These are phyloP conservation scores for Leuciscus idus DNA, from an alignment of 2,113 vertebrate genomes.

Conservation along the genomic window DNA sequence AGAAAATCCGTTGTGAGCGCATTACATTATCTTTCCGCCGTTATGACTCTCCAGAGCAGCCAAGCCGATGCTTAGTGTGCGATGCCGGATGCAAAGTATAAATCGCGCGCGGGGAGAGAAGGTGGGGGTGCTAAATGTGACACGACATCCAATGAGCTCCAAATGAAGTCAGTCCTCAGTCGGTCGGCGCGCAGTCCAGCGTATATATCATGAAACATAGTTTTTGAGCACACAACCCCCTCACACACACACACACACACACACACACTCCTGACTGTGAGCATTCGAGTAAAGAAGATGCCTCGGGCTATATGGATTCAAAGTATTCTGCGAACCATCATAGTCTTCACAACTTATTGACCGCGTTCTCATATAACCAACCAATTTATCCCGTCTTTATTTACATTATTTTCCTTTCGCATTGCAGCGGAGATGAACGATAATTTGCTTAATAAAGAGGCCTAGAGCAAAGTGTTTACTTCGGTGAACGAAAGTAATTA, in stretches of 20 bases:
- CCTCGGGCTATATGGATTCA: constrained; percentile 26
- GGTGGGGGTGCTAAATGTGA: background rate
- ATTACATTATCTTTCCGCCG: constrained; percentile 11
- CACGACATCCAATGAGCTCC: background rate
- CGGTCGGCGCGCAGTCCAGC: background rate
- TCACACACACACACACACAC: background rate
- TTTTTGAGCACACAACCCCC: background rate
- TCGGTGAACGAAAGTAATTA: constrained; percentile 54
- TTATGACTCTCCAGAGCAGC: constrained; percentile 39
- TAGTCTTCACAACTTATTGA: constrained; percentile 1
- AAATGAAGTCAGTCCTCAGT: constrained; percentile 3
- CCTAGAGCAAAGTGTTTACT: constrained; percentile 48
- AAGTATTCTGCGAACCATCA: constrained; percentile 22
- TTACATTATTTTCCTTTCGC: constrained; percentile 9
- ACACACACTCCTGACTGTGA: background rate
- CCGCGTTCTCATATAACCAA: constrained; percentile 6
- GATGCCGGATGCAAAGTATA: background rate
- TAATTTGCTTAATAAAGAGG: constrained; percentile 40
- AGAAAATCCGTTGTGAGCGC: constrained; percentile 39
- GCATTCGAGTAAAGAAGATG: constrained; percentile 3
- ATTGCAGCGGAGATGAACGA: constrained; percentile 43
- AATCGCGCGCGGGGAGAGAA: background rate
- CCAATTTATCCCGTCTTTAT: background rate
- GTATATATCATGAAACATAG: background rate
- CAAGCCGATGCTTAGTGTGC: background rate